Evolutionary conservation across 2,888 invertebrate genomes (phyloP).

Genomic region (Apamea anceps): DNA sequence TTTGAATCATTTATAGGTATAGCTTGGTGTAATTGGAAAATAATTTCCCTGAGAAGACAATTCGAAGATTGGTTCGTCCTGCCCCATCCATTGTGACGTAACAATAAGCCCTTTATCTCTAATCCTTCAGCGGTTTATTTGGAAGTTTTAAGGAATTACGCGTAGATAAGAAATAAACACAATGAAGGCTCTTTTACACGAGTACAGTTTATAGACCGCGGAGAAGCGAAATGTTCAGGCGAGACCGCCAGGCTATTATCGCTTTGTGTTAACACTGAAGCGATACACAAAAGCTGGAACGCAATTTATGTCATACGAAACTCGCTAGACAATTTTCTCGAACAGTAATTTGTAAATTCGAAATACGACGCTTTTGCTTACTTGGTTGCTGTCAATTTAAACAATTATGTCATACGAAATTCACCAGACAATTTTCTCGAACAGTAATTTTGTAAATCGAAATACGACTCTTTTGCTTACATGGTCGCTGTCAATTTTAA

Average conservation of each 20-base stretch:
- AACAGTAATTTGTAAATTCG: background rate
- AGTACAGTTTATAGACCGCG: background rate
- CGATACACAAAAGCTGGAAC: background rate
- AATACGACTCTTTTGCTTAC: background rate
- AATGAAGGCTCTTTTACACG: slow-evolving; percentile 39
- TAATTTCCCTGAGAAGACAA: slow-evolving; percentile 57
- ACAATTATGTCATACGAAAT: background rate
- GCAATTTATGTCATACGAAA: background rate
- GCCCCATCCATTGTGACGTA: slow-evolving; percentile 56
- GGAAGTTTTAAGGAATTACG: slow-evolving; percentile 64
- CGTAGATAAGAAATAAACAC: slow-evolving; percentile 66
- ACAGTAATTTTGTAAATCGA: background rate
- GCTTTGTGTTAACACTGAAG: background rate
- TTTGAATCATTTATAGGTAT: slow-evolving; percentile 33
- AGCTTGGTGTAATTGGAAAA: slow-evolving; percentile 46
- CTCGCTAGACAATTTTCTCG: background rate
- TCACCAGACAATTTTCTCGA: background rate
- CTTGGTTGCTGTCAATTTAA: background rate
- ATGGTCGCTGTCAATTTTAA: background rate
- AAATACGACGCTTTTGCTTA: background rate
- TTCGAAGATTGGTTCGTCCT: slow-evolving; percentile 64
- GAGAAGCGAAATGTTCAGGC: background rate
- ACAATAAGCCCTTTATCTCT: slow-evolving; percentile 60
- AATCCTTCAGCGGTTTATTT: slow-evolving; percentile 66
- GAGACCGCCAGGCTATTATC: background rate